A percentile compares a stretch with the other conserved stretches of the same genome.
Evolutionary conservation across 1,140 invertebrate genomes (phyloP).

Genomic region (Drosophila funebris): DNA sequence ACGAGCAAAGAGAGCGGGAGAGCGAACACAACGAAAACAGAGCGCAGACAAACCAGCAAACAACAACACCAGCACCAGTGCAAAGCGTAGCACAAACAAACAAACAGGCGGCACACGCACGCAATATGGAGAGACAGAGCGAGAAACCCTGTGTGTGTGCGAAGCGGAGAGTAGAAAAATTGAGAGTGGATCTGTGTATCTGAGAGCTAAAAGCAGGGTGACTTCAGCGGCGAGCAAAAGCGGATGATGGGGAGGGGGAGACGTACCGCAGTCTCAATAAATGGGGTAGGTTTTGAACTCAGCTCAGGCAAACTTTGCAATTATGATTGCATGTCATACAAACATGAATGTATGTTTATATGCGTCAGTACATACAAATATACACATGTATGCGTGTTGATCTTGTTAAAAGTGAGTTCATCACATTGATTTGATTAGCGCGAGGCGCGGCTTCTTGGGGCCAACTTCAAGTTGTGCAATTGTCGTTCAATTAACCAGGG

Average conservation of each 20-base stretch:
- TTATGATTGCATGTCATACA: conserved; percentile 44
- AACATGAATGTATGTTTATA: not conserved
- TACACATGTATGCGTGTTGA: conserved; percentile 17
- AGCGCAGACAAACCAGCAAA: conserved; percentile 9
- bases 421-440: conserved; percentile 50
- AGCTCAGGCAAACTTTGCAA: conserved; percentile 43
- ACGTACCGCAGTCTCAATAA: conserved; percentile 12
- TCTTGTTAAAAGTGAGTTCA: conserved; percentile 51
- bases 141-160: conserved; percentile 25
- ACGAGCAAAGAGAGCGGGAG: conserved; percentile 50
- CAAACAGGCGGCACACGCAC: conserved; percentile 39
- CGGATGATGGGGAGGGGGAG: not conserved
- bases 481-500: conserved; percentile 68
- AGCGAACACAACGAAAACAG: conserved; percentile 16
- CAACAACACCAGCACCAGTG: conserved; percentile 36
- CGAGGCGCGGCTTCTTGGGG: conserved; percentile 37
- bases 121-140: conserved; percentile 11
- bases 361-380: not conserved
- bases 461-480: conserved; percentile 66
- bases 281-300: conserved; percentile 54
- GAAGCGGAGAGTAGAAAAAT: conserved; percentile 46
- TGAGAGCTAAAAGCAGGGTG: conserved; percentile 3
- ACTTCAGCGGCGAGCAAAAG: not conserved
- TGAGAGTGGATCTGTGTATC: conserved; percentile 31
- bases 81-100: conserved; percentile 42